A percentile compares a stretch with the other conserved stretches of the same genome.
phyloP scores from a whole-genome alignment of 2,888 invertebrate genomes.

The Drosophila picticornis region DNA sequence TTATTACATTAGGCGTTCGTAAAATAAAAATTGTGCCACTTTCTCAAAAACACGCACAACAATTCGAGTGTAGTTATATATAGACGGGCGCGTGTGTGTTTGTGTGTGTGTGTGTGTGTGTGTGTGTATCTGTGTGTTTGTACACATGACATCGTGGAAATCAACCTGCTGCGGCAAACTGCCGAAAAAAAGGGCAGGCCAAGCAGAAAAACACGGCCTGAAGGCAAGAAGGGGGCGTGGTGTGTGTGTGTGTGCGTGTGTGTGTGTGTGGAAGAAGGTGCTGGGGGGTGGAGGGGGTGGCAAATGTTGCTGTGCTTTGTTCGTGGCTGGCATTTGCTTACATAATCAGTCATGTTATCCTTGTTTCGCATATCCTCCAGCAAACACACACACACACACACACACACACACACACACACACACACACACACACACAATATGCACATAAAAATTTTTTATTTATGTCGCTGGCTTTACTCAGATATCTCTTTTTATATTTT shows the following conservation, averaged over 20 bases:
- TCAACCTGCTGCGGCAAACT: slow-evolving; percentile 78
- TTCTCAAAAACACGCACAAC: slow-evolving; percentile 72
- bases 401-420: slow-evolving; percentile 10
- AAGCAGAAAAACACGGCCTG: slow-evolving; percentile 54
- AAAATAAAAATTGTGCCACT: slow-evolving; percentile 81
- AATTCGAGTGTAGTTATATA: slow-evolving; percentile 26
- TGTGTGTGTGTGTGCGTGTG: background rate
- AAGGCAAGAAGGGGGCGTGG: slow-evolving; percentile 8
- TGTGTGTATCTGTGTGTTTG: slow-evolving; percentile 23
- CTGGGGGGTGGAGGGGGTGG: background rate
- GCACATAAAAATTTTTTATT: slow-evolving; percentile 66
- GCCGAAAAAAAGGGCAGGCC: slow-evolving; percentile 67
- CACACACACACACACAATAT: slow-evolving; percentile 23
- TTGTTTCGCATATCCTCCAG: slow-evolving; percentile 59
- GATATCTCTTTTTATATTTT: slow-evolving; percentile 63
- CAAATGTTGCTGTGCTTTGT: slow-evolving; percentile 51
- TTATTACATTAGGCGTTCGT: slow-evolving; percentile 80
- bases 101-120: slow-evolving; percentile 31
- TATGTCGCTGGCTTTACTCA: slow-evolving; percentile 55
- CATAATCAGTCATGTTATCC: slow-evolving; percentile 82
- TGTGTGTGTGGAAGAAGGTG: background rate
- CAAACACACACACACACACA: slow-evolving; percentile 17
- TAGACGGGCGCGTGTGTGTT: background rate
- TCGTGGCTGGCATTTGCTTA: slow-evolving; percentile 61
- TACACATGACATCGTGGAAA: slow-evolving; percentile 52